phyloP scores from a whole-genome alignment of 2,888 invertebrate genomes.

The Catocala sponsa region DNA sequence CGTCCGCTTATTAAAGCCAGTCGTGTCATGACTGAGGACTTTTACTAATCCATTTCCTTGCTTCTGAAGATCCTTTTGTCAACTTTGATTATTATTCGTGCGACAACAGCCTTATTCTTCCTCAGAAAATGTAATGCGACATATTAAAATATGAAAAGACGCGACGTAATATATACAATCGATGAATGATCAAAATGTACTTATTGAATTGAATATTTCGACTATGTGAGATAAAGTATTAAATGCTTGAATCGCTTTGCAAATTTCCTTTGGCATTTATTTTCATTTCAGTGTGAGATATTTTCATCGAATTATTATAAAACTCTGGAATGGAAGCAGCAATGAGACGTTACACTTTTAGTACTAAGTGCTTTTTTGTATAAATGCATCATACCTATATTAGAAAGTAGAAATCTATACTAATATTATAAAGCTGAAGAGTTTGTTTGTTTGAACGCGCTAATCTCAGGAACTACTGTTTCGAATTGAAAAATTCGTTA shows the following conservation, averaged over 20 bases:
- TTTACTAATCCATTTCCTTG: slow-evolving; percentile 48
- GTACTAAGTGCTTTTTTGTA: too few species aligned
- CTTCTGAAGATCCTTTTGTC: slow-evolving; percentile 40
- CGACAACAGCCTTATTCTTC: slow-evolving; percentile 51
- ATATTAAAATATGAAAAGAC: slow-evolving; percentile 38
- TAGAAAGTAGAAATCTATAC: too few species aligned
- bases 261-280: slow-evolving; percentile 45
- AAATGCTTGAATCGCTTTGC: slow-evolving; percentile 44
- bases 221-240: slow-evolving; percentile 27
- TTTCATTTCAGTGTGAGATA: slow-evolving; percentile 21
- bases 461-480: too few species aligned
- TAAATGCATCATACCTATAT: too few species aligned
- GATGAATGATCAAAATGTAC: slow-evolving; percentile 25
- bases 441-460: too few species aligned
- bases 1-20: slow-evolving; percentile 44
- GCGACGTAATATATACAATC: slow-evolving; percentile 25
- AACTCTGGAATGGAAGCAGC: not conserved
- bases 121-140: slow-evolving; percentile 47
- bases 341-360: not conserved
- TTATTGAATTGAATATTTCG: slow-evolving; percentile 36
- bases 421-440: too few species aligned
- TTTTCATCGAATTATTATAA: slow-evolving; percentile 14
- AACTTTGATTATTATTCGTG: slow-evolving; percentile 55
- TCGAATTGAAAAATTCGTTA: too few species aligned
- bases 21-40: slow-evolving; percentile 39